Conservation (phyloP, 2,113 vertebrate genomes). For the Myxocyprinus asiaticus region DNA sequence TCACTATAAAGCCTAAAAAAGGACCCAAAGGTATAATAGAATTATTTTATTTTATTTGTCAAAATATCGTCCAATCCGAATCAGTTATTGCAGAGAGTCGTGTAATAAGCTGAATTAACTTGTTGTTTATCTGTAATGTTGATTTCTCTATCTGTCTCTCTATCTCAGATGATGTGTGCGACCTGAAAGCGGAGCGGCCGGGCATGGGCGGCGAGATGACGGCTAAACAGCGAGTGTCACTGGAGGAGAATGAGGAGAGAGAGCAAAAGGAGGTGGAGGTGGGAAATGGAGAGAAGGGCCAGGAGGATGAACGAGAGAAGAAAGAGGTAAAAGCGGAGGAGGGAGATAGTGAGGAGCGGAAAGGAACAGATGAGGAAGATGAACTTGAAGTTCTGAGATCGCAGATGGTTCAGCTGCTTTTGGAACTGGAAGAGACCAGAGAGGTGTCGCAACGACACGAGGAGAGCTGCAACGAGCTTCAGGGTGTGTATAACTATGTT, state of each 20-base stretch:
- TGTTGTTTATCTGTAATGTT: background rate
- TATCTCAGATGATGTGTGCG: conserved; percentile 54
- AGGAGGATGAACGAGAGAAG: conserved; percentile 48
- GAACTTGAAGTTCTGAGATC: conserved; percentile 81
- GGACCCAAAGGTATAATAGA: no score
- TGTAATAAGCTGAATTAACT: background rate
- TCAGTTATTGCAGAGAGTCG: no score
- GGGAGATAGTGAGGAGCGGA: conserved; percentile 63
- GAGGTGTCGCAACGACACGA: conserved; percentile 73
- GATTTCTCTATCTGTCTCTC: background rate
- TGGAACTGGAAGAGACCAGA: conserved; percentile 75
- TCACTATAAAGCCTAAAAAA: no score
- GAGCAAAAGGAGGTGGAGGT: conserved; percentile 65
- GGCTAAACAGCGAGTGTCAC: conserved; percentile 60
- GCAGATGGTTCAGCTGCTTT: conserved; percentile 72
- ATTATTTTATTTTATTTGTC: no score
- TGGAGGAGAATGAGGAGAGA: conserved; percentile 63
- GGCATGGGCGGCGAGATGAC: conserved; percentile 48
- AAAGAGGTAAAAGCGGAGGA: conserved; percentile 50
- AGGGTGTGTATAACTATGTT: conserved; percentile 66
- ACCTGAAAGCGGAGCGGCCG: conserved; percentile 54
- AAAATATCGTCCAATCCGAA: no score
- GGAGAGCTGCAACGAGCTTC: conserved; percentile 75
- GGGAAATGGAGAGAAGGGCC: conserved; percentile 48
- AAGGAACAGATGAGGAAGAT: conserved; percentile 79